Conservation (phyloP, 2,797 vertebrate species). For the Anableps anableps region DNA sequence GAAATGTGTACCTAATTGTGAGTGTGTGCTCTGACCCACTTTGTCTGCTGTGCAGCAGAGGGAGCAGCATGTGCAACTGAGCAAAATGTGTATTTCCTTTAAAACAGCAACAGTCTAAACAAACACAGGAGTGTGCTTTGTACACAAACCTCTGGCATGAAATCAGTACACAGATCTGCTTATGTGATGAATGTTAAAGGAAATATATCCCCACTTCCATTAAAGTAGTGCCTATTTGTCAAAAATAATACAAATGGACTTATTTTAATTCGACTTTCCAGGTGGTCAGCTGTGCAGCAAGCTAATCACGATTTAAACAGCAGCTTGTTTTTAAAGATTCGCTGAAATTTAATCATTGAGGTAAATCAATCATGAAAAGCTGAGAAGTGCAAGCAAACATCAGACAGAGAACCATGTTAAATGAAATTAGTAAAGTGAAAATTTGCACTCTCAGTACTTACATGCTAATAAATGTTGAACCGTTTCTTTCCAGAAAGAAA, state of each 20-base stretch:
- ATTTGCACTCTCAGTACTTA: slow-evolving; percentile 6
- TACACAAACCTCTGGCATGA: slow-evolving; percentile 11
- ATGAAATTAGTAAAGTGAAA: slow-evolving; percentile 23
- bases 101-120: slow-evolving; percentile 65
- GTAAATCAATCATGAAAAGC: slow-evolving; percentile 17
- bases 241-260: slow-evolving; percentile 23
- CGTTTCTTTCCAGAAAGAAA: not conserved
- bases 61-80: slow-evolving; percentile 78
- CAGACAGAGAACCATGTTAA: slow-evolving; percentile 1
- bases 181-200: slow-evolving; percentile 14
- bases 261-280: slow-evolving; percentile 13
- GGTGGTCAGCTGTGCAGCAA: not conserved
- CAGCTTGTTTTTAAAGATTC: slow-evolving; percentile 3
- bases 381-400: slow-evolving; percentile 7
- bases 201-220: slow-evolving; percentile 14
- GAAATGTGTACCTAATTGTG: slow-evolving; percentile 12
- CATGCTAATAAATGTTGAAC: slow-evolving; percentile 17
- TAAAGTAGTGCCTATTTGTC: slow-evolving; percentile 27
- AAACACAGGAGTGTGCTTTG: slow-evolving; percentile 25
- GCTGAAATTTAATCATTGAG: slow-evolving; percentile 9
- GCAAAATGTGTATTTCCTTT: slow-evolving; percentile 76
- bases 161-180: not conserved
- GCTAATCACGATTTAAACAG: slow-evolving; percentile 19
- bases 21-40: slow-evolving; percentile 76
- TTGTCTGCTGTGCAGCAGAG: slow-evolving; percentile 78